Evolutionary conservation across 2,797 vertebrate genomes (phyloP), one percentile per base, ranked within the genome.

Genomic region (Gobio occitaniae): DNA sequence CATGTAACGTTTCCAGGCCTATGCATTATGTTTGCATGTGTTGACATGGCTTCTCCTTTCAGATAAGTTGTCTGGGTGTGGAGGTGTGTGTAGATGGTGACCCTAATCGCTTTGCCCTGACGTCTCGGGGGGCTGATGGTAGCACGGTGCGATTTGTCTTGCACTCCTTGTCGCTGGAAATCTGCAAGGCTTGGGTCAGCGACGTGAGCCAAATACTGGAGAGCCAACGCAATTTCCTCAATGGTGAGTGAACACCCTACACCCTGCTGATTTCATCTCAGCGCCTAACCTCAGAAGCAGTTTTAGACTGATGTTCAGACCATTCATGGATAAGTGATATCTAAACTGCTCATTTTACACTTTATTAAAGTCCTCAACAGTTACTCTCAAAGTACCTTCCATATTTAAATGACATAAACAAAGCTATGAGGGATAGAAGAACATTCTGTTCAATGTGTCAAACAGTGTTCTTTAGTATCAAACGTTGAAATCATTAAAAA

Each of bases 51-150:
- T 80, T 19, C 84, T 87, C 50, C n/a, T 87, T 44, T 82, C 93
- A 98, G 97, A 95, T 98, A 90, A 98, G 97, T 94, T 96, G 96
- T 91, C 93, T 98, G 38, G 97, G 97, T 80, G 92, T 97, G 91
- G 97, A 98, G 93, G 93, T 94, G 17, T 93, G 88, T 19, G 90
- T 95, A 86, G 97, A 98, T 0, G 92, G 94, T 0, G 97, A 97
- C 80, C 94, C 95, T 36, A 94, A 93, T 65, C 95, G 96, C 69
- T 96, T 98, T 52, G 95, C 95, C 10, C 90, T 98, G 94, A 97
- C 96, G 7, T 97, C 97, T 80, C 96, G 97, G 50, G 96, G 96
- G 71, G 92, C 97, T 1, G 96, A 97, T 75, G 95, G 96, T 50
- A 96, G 93, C 75, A 90, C 94, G 63, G 91, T 97, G 87, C 95